phyloP scores from a whole-genome alignment of 2,113 vertebrate species.

The Apus apus region DNA sequence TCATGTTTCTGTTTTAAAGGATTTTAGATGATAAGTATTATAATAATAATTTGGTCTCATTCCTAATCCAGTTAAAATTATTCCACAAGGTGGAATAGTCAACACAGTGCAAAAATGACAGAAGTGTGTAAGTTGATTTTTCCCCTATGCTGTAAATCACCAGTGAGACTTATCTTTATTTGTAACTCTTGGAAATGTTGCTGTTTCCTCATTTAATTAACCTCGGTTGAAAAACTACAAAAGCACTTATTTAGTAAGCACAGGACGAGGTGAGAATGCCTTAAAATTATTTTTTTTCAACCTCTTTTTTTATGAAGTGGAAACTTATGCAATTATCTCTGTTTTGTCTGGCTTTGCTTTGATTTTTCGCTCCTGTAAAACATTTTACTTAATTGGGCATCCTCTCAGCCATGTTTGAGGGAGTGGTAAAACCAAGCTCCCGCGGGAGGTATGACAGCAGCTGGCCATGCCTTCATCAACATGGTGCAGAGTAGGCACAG shows the following conservation, averaged over 20 bases:
- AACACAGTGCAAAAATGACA: background rate
- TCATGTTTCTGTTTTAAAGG: background rate
- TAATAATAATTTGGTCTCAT: background rate
- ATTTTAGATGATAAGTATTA: background rate
- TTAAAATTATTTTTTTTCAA: background rate
- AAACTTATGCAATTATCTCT: fast-evolving
- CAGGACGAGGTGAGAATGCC: background rate
- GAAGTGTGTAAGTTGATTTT: background rate
- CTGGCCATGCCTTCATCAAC: background rate
- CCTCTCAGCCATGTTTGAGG: background rate
- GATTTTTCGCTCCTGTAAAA: background rate
- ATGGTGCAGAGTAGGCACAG: too few relatives aligned
- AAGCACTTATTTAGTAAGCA: background rate
- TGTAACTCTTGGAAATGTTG: background rate
- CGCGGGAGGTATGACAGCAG: background rate
- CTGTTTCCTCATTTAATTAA: background rate
- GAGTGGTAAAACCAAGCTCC: background rate
- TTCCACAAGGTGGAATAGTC: background rate
- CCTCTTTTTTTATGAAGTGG: background rate
- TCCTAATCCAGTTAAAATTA: background rate
- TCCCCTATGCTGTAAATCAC: background rate
- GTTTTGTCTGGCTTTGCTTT: background rate
- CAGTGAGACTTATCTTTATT: background rate
- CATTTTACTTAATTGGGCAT: background rate
- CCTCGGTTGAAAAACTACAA: background rate